phyloP scores from a whole-genome alignment of 2,113 vertebrate genomes.

The Micronisus gabar region DNA sequence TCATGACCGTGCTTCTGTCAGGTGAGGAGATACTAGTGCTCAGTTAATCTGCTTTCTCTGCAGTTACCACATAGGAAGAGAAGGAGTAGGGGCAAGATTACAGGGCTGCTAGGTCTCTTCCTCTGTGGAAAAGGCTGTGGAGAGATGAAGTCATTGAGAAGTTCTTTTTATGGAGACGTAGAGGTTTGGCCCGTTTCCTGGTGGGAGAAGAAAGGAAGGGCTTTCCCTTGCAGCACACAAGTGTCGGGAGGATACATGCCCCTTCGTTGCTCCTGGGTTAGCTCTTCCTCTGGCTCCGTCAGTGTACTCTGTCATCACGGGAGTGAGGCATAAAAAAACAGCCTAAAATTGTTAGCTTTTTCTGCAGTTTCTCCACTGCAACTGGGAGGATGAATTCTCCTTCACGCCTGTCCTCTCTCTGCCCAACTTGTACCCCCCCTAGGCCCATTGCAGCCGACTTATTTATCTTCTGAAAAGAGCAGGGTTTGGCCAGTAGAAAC shows the following conservation, averaged over 20 bases:
- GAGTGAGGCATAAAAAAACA: neutral
- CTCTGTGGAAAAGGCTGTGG: neutral
- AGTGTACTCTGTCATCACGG: neutral
- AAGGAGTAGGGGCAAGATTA: neutral
- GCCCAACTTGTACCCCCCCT: neutral
- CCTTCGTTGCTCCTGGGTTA: neutral
- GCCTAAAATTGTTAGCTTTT: neutral
- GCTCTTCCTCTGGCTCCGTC: neutral
- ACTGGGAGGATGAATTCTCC: neutral
- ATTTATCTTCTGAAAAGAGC: neutral
- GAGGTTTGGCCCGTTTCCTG: constrained; percentile 2
- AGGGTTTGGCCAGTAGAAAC: neutral
- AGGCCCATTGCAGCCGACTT: neutral
- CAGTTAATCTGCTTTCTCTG: neutral
- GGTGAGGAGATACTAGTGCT: neutral
- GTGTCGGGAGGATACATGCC: neutral
- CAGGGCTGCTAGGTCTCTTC: neutral
- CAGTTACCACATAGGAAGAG: neutral
- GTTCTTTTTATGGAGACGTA: neutral
- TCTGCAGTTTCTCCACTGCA: neutral
- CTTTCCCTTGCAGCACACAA: neutral
- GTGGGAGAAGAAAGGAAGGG: neutral
- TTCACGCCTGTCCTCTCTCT: neutral
- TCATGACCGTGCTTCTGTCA: neutral
- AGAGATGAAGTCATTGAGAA: neutral